Evolutionary conservation across 2,113 vertebrate species (phyloP), one percentile per base, ranked within the genome.

Genomic region (Mesitornis unicolor): DNA sequence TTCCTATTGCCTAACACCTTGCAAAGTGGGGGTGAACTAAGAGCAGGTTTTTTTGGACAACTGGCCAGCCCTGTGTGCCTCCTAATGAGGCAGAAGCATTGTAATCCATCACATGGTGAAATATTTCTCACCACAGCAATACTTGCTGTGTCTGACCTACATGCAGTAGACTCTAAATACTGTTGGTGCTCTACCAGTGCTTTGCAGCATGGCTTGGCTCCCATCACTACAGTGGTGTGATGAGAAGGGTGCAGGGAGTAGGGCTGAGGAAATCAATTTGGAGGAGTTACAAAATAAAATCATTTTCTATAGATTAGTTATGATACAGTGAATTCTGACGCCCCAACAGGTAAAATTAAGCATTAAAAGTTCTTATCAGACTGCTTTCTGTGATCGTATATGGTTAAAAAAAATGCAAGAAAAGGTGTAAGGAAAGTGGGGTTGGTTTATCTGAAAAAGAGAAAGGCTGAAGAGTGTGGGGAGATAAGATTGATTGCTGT

Each of bases 251-350:
- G 20, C 31, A 33, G 33, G 31, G 13, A 63, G 7, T 11, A 36
- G 7, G 11, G 22, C 24, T 57, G 17, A 84, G n/a, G 38, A 86
- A 75, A 79, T 57, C 20, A 45, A 53, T 48, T 7, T 7, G 9
- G 1, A 5, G 4, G 7, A 4, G 6, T 36, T 3, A 1, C 36
- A 59, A 42, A 36, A 25, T 13, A 48, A 48, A 48, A 11, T 22
- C 33, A 16, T 25, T 11, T 24, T 31, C 24, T 38, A 21, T 50
- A 50, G 13, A 16, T 51, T 82, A 65, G 11, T 38, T 77, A 36
- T 11, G 16, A 17, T 64, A 28, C 29, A 38, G 35, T 73, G n/a
- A 81, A 64, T 81, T 67, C 57, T 60, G 43, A 63, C 13, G 45
- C 8, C 3, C 5, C 24, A 61, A 11, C 7, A 26, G 20, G n/a